Conservation (phyloP, 2,888 invertebrate species). For the Xanthorhoe spadicearia region DNA sequence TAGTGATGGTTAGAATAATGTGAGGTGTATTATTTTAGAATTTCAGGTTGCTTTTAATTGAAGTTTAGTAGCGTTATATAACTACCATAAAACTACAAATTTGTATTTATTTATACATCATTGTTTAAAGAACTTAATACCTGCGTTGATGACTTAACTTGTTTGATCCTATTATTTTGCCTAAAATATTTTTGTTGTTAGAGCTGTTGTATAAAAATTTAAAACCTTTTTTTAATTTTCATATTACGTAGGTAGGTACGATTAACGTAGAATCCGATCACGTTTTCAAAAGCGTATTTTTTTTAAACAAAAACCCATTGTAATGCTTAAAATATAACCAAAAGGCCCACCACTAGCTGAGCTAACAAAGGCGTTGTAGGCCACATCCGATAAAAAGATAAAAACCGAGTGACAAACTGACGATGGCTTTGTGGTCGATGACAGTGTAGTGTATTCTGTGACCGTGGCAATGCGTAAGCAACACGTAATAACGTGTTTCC, state of each 20-base stretch:
- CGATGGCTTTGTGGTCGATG: conserved; percentile 42
- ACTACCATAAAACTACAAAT: too few relatives aligned
- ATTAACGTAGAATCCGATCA: background rate
- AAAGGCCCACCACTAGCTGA: conserved; percentile 25
- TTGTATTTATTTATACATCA: too few relatives aligned
- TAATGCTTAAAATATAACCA: background rate
- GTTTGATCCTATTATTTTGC: too few relatives aligned
- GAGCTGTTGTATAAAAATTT: too few relatives aligned
- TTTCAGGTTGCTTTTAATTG: background rate
- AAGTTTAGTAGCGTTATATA: background rate
- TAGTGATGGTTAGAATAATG: conserved; percentile 16
- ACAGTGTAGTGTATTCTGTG: conserved; percentile 34
- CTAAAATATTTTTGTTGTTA: too few relatives aligned
- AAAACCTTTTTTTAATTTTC: too few relatives aligned
- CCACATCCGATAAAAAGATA: conserved; percentile 46
- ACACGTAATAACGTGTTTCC: conserved; percentile 51
- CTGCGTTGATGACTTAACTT: too few relatives aligned
- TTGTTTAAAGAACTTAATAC: too few relatives aligned
- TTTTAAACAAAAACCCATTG: background rate
- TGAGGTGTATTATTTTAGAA: background rate
- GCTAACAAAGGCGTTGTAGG: conserved; percentile 36
- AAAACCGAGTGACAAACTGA: conserved; percentile 48
- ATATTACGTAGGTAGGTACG: background rate
- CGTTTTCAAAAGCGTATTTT: background rate
- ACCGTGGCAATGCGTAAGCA: conserved; percentile 52